These are phyloP conservation scores for Mobula hypostoma DNA, from an alignment of 2,113 vertebrate species.

Conservation along the genomic window DNA sequence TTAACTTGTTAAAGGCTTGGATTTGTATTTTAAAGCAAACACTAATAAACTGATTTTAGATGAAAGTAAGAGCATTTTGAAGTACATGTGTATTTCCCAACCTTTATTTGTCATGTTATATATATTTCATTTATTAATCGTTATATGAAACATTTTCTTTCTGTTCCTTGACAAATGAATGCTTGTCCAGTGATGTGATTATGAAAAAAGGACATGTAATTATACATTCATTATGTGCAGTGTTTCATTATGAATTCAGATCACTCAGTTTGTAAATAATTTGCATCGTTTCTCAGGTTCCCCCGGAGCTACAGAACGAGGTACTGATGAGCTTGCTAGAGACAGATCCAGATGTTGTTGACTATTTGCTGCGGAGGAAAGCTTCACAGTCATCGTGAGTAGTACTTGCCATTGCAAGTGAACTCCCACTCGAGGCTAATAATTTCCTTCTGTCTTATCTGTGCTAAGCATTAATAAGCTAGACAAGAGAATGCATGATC, in stretches of 20 bases:
- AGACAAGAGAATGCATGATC: background rate
- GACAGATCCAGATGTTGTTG: constrained; percentile 89
- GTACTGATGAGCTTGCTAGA: constrained; percentile 85
- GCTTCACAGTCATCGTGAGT: constrained; percentile 84
- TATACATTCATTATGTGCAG: background rate
- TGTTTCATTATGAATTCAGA: background rate
- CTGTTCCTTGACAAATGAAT: too few species aligned
- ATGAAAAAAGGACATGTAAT: background rate
- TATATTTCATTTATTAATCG: too few species aligned
- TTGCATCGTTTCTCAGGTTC: constrained; percentile 59
- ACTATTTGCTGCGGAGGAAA: constrained; percentile 87
- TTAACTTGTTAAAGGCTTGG: background rate
- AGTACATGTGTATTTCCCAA: too few species aligned
- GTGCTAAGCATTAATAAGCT: background rate
- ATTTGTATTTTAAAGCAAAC: too few species aligned
- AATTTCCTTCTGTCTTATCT: background rate
- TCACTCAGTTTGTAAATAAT: background rate
- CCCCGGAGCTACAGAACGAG: constrained; percentile 91
- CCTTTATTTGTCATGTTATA: too few species aligned
- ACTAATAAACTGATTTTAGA: too few species aligned
- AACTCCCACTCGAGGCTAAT: background rate
- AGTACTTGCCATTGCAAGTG: constrained; percentile 33
- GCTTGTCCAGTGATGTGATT: too few species aligned
- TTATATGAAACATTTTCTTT: too few species aligned
- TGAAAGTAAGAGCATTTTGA: too few species aligned